Evolutionary conservation across 2,888 invertebrate species (phyloP).

Genomic region (Pristionchus japonicus): DNA sequence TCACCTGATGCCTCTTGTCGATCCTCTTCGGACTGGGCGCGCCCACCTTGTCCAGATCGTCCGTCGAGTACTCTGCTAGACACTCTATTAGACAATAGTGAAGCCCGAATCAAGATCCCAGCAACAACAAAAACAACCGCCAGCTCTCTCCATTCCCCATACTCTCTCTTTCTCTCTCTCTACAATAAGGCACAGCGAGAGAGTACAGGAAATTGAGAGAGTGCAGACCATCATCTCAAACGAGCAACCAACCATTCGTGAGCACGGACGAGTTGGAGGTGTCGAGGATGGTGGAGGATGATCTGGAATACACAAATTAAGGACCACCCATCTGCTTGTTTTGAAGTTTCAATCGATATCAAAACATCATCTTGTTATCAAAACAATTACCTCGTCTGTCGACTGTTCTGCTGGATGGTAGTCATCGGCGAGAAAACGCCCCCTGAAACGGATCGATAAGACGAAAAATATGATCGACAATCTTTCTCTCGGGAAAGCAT

Average conservation of each 20-base stretch:
- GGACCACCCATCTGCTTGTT: too few relatives aligned
- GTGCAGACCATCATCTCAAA: too few relatives aligned
- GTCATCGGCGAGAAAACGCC: constrained; percentile 46
- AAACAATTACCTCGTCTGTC: constrained; percentile 5
- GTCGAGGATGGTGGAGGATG: constrained; percentile 29
- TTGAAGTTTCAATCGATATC: not conserved
- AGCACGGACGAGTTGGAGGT: constrained; percentile 45
- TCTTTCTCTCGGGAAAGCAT: not conserved
- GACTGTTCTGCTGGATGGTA: not conserved
- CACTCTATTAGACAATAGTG: not conserved
- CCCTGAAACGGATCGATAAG: not conserved
- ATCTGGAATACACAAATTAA: not conserved
- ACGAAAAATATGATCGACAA: too few relatives aligned
- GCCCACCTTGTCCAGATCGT: constrained; percentile 40
- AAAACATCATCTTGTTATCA: not conserved
- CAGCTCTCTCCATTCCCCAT: too few relatives aligned
- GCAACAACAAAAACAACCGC: too few relatives aligned
- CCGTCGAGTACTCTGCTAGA: constrained; percentile 41
- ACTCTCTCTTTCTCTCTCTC: too few relatives aligned
- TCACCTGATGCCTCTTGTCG: constrained; percentile 47
- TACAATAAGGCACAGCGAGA: too few relatives aligned
- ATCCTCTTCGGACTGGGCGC: constrained; percentile 35
- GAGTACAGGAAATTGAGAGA: too few relatives aligned
- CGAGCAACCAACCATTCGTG: not conserved
- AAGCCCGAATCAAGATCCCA: too few relatives aligned